phyloP scores from a whole-genome alignment of 2,888 invertebrate genomes.

The Mystacides longicornis region DNA sequence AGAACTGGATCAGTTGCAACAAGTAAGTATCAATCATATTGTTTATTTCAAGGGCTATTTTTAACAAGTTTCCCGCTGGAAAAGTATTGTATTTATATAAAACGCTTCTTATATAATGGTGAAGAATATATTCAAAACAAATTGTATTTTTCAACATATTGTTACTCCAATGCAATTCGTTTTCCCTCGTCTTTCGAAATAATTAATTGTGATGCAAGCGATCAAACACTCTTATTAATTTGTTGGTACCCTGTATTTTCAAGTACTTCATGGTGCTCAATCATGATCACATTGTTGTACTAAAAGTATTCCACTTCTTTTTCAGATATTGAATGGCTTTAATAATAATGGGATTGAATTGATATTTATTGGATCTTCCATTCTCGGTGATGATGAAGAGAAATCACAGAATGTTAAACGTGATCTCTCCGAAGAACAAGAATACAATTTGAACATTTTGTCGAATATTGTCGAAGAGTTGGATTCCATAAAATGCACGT shows the following conservation, averaged over 20 bases:
- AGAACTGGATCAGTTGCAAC: slow-evolving; percentile 42
- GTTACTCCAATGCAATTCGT: no score
- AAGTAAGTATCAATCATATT: slow-evolving; percentile 29
- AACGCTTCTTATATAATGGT: no score
- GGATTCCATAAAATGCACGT: slow-evolving; percentile 44
- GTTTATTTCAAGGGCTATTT: neutral
- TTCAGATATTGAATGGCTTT: slow-evolving; percentile 47
- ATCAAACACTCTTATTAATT: no score
- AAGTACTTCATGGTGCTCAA: no score
- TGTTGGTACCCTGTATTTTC: no score
- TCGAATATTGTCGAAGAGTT: slow-evolving; percentile 39
- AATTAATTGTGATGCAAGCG: no score
- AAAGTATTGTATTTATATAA: no score
- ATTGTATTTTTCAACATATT: no score
- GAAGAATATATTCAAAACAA: no score
- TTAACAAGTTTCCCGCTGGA: no score
- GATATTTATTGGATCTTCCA: slow-evolving; percentile 53
- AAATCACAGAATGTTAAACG: slow-evolving; percentile 30
- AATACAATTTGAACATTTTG: slow-evolving; percentile 31
- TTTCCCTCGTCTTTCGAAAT: no score
- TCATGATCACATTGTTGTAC: no score
- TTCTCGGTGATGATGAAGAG: slow-evolving; percentile 36
- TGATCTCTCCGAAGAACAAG: slow-evolving; percentile 29
- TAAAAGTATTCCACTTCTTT: slow-evolving; percentile 16
- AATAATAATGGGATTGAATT: slow-evolving; percentile 51